Evolutionary conservation across 2,888 invertebrate genomes (phyloP).

Genomic region (Hypena proboscidalis): DNA sequence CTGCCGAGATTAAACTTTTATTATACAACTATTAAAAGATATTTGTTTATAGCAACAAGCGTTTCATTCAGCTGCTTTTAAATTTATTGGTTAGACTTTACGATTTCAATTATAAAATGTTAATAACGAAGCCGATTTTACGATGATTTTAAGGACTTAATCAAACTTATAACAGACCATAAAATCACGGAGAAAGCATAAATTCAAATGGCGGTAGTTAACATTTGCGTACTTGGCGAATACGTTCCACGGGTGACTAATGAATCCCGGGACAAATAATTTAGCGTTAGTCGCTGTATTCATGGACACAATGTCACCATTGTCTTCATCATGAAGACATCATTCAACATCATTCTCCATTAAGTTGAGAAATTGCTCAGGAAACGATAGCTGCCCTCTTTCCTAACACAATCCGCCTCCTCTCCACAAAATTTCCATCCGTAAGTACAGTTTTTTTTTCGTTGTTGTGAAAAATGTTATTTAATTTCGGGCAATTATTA

Average conservation of each 20-base stretch:
- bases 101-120: not conserved
- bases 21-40: conserved; percentile 24
- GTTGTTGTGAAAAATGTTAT: conserved; percentile 80
- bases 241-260: conserved; percentile 7
- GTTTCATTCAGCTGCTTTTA: not conserved
- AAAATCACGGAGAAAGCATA: not conserved
- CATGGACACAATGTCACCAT: conserved; percentile 40
- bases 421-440: conserved; percentile 69
- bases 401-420: conserved; percentile 65
- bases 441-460: conserved; percentile 74
- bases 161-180: not conserved
- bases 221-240: not conserved
- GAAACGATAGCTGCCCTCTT: conserved; percentile 70
- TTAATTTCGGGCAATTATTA: conserved; percentile 83
- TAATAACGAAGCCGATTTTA: not conserved
- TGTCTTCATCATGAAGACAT: conserved; percentile 53
- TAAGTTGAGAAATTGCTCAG: conserved; percentile 63
- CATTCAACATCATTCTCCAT: conserved; percentile 64
- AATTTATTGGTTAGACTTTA: not conserved
- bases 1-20: conserved; percentile 26
- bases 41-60: conserved; percentile 4
- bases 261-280: conserved; percentile 20
- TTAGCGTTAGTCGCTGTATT: conserved; percentile 20
- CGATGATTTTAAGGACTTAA: not conserved
- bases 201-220: not conserved